Base-by-base conservation (phyloP, 1,140 invertebrate species). In the Drosophila nasuta region DNA sequence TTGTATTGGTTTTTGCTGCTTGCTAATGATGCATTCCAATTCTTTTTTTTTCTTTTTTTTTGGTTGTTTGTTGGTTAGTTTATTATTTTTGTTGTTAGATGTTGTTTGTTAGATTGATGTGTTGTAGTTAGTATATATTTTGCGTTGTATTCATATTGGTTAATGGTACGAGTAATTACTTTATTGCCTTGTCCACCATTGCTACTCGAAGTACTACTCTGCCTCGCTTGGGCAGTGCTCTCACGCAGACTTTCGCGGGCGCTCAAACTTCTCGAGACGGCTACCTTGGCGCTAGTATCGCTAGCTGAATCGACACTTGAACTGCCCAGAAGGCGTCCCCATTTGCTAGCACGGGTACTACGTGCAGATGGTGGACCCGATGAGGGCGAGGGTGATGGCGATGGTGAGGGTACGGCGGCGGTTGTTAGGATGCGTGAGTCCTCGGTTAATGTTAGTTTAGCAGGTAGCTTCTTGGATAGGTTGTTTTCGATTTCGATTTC, bases 281-380 rank as follows among this genome's bases (percentile, higher is more conserved):
- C 93, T 90, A 93, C 91, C 87, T 93, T 93, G 75, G 92, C 91
- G 82, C 91, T 92, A 63, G 91, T 91, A 91, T 93, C 92, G 91
- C 92, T 93, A 91, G 92, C 92, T 78, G 92, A 93, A 92, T 96
- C 95, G 79, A 96, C 92, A 93, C 95, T 95, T 77, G 95, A 95
- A 78, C 95, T 96, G 85, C 96, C 96, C 81, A 97, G 92, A 75
- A 97, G 93, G 71, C 96, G 95, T 41, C 96, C 96, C 97, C 97
- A 97, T 93, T 96, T 96, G 82, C 95, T 95, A 30, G 94, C 87
- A 83, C 93, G 93, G 83, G 77, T 94, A 93, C 69, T 92, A 85
- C 72, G 92, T 90, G 76, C 93, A 92, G 64, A 92, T 85, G 92
- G 92, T 92, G 92, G 92, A 89, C 92, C 92, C 75, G 92, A 92